phyloP scores from a whole-genome alignment of 2,888 invertebrate species.

The Bimastos eiseni region DNA sequence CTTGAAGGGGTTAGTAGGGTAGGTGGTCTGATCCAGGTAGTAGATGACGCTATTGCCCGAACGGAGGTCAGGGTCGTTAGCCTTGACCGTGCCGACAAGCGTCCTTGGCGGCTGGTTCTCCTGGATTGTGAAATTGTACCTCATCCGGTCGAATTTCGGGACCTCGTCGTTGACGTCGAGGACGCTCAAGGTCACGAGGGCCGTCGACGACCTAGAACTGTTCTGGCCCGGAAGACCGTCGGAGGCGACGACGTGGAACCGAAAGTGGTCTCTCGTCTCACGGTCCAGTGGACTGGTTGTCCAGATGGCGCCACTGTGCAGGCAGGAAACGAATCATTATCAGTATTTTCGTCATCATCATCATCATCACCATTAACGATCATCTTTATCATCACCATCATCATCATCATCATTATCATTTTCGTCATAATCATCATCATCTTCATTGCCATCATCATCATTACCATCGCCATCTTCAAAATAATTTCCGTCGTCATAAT shows the following conservation, averaged over 20 bases:
- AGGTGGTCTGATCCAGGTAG: constrained; percentile 20
- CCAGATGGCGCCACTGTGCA: constrained; percentile 32
- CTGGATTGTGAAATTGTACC: constrained; percentile 32
- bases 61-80: constrained; percentile 28
- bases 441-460: background rate
- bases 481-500: too few species aligned
- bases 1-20: constrained; percentile 14
- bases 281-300: constrained; percentile 33
- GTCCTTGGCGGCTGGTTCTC: constrained; percentile 31
- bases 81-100: constrained; percentile 27
- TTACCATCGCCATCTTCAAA: too few species aligned
- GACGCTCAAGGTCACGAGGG: constrained; percentile 30
- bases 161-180: constrained; percentile 33
- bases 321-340: background rate
- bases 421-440: background rate
- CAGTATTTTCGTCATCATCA: background rate
- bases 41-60: background rate
- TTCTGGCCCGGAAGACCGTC: constrained; percentile 25
- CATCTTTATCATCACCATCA: background rate
- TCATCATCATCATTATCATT: background rate
- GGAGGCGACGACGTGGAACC: constrained; percentile 31
- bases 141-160: constrained; percentile 29
- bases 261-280: constrained; percentile 31
- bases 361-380: background rate
- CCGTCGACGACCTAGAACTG: constrained; percentile 29